Percentiles rank a stretch among this genome's conserved stretches.
These are phyloP conservation scores for Neocloeon triangulifer DNA, from an alignment of 1,140 invertebrate genomes.

Conservation along the genomic window DNA sequence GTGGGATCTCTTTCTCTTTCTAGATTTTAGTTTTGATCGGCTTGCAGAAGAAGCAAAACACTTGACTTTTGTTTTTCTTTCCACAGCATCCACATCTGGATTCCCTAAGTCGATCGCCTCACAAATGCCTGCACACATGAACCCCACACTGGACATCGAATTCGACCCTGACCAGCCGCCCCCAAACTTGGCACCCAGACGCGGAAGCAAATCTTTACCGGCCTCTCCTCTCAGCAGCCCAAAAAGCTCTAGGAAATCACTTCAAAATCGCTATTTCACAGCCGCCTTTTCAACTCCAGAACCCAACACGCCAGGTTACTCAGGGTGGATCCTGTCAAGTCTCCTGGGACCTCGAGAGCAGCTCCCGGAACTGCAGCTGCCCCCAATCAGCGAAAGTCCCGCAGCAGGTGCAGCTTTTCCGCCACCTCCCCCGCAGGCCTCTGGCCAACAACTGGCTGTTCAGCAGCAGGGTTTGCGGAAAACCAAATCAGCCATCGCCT, in stretches of 20 bases:
- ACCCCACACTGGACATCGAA: no score
- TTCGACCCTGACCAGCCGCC: no score
- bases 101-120: no score
- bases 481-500: constrained; percentile 21
- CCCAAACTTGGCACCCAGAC: constrained; percentile 16
- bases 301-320: constrained; percentile 11
- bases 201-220: constrained; percentile 44
- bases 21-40: no score
- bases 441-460: no score
- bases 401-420: no score
- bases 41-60: no score
- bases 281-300: constrained; percentile 1
- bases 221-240: constrained; percentile 38
- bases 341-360: constrained; percentile 19
- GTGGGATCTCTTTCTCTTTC: no score
- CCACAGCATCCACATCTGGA: no score
- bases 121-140: no score
- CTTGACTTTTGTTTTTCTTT: no score
- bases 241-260: constrained; percentile 15
- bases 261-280: constrained; percentile 13
- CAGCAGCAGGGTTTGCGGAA: constrained; percentile 12
- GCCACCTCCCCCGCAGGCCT: no score
- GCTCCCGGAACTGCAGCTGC: background rate
- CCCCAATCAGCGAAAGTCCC: background rate
- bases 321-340: constrained; percentile 25